Conservation (phyloP, 2,888 invertebrate genomes). For the Ectobius pallidus region DNA sequence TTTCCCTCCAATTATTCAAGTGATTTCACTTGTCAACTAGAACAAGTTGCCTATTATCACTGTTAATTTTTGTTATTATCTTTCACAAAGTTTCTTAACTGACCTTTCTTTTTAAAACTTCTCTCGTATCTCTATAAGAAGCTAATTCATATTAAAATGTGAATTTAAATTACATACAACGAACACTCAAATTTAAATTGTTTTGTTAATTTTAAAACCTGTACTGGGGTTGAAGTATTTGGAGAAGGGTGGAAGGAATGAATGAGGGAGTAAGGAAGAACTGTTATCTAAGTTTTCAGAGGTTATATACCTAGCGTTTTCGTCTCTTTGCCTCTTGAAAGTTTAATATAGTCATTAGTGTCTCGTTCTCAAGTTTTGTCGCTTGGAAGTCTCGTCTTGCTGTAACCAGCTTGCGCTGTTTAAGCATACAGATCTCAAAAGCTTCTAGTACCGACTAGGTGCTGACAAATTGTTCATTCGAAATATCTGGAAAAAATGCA, state of each 20-base stretch:
- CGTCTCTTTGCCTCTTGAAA: conserved; percentile 3
- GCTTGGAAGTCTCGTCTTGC: neutral
- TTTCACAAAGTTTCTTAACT: too few species aligned
- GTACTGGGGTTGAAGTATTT: neutral
- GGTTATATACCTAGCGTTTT: neutral
- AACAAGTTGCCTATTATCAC: too few species aligned
- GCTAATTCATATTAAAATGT: neutral
- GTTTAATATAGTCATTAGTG: conserved; percentile 22
- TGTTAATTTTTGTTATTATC: too few species aligned
- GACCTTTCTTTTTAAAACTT: too few species aligned
- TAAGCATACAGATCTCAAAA: too few species aligned
- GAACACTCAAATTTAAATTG: neutral
- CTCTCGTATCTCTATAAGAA: too few species aligned
- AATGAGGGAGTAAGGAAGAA: neutral
- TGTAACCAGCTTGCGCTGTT: neutral
- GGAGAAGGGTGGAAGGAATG: too few species aligned
- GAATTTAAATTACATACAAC: neutral
- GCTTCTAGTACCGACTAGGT: too few species aligned
- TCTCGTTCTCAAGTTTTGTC: conserved; percentile 8
- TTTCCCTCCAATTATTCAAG: too few species aligned
- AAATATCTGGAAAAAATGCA: too few species aligned
- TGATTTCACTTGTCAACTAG: too few species aligned
- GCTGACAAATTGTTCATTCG: too few species aligned
- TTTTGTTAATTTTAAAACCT: neutral
- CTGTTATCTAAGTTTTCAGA: conserved; percentile 5